A percentile compares a stretch with the other conserved stretches of the same genome.
These are phyloP conservation scores for Cynodonichthys magdalenae DNA, from an alignment of 2,797 vertebrate species.

Conservation along the genomic window DNA sequence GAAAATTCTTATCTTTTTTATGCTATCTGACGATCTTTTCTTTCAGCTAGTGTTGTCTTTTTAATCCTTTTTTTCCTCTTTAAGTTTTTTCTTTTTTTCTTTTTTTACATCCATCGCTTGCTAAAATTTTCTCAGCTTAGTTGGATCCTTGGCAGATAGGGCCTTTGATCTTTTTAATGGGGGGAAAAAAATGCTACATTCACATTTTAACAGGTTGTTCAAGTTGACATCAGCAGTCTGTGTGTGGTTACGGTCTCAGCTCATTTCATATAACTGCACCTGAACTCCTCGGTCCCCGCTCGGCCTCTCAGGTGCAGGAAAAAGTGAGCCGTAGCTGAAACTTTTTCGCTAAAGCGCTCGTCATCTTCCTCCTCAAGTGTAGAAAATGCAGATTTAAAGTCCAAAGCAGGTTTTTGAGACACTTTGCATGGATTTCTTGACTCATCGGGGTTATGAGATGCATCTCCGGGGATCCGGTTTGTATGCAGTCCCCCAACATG, in stretches of 20 bases:
- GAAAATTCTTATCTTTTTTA: conserved; percentile 58
- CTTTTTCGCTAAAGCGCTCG: conserved; percentile 25
- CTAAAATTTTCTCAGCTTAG: conserved; percentile 58
- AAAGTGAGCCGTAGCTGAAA: conserved; percentile 55
- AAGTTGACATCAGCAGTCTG: conserved; percentile 79
- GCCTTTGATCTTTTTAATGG: conserved; percentile 71
- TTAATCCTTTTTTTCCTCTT: conserved; percentile 35
- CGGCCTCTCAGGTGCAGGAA: conserved; percentile 41
- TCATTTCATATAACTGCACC: conserved; percentile 54
- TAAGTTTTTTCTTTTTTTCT: conserved; percentile 41
- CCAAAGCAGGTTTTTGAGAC: conserved; percentile 55
- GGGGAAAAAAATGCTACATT: conserved; percentile 80
- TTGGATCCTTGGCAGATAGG: conserved; percentile 76
- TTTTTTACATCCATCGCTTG: conserved; percentile 57
- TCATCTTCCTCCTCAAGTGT: conserved; percentile 50
- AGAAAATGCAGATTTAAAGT: conserved; percentile 68
- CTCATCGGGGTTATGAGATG: conserved; percentile 52
- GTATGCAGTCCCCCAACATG: conserved; percentile 63
- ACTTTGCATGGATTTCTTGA: conserved; percentile 47
- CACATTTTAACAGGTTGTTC: conserved; percentile 91
- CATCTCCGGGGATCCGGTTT: conserved; percentile 59
- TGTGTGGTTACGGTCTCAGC: conserved; percentile 58
- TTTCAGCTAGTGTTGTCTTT: conserved; percentile 53
- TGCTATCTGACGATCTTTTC: conserved; percentile 52
- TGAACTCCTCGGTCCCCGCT: conserved; percentile 33